These are phyloP conservation scores for Cerastoderma edule DNA, from an alignment of 2,888 invertebrate genomes.

Conservation along the genomic window DNA sequence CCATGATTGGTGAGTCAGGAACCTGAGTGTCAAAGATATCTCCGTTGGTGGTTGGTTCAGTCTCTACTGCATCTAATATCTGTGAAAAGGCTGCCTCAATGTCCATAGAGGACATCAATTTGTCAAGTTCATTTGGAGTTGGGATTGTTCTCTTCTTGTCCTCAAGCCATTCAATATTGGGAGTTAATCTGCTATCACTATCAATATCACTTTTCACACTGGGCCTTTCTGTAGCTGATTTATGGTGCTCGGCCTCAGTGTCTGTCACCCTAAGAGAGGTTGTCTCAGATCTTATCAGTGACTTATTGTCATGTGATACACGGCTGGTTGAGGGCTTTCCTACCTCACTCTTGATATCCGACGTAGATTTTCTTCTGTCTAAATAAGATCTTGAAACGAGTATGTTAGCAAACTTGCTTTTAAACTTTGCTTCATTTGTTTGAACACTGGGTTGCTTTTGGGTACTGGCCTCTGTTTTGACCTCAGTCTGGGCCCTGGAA, in stretches of 20 bases:
- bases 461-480: neutral
- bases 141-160: slow-evolving; percentile 62
- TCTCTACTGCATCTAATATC: slow-evolving; percentile 67
- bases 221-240: slow-evolving; percentile 25
- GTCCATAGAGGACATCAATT: slow-evolving; percentile 63
- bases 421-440: slow-evolving; percentile 23
- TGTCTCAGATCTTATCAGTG: slow-evolving; percentile 20
- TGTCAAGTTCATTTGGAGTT: slow-evolving; percentile 54
- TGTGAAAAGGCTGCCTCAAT: slow-evolving; percentile 69
- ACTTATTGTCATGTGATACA: slow-evolving; percentile 15
- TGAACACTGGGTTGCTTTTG: slow-evolving; percentile 3
- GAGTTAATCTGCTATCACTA: slow-evolving; percentile 27
- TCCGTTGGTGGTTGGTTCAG: slow-evolving; percentile 30
- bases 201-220: slow-evolving; percentile 22
- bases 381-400: slow-evolving; percentile 48
- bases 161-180: slow-evolving; percentile 61
- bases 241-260: slow-evolving; percentile 5
- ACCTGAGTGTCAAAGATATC: slow-evolving; percentile 5
- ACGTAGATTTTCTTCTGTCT: slow-evolving; percentile 32
- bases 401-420: slow-evolving; percentile 38
- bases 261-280: slow-evolving; percentile 19
- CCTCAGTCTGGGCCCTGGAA: neutral
- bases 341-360: slow-evolving; percentile 12
- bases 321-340: neutral
- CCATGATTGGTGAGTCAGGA: slow-evolving; percentile 44